Base-by-base conservation (phyloP, 2,113 vertebrate species). In the Haemorhous mexicanus region DNA sequence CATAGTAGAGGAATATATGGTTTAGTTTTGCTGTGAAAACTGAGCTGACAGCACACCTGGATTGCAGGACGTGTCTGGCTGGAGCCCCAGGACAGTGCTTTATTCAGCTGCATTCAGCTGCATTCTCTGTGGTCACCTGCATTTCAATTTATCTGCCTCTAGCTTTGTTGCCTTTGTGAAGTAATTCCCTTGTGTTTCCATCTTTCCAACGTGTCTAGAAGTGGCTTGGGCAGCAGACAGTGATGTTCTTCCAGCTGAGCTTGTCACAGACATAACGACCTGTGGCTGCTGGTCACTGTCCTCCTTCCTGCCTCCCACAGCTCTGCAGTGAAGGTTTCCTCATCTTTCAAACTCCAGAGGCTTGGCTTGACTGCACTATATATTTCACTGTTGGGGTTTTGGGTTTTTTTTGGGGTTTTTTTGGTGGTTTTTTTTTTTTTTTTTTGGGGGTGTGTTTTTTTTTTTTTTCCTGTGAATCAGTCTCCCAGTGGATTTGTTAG, bases 61-160 rank as follows among this genome's bases (percentile, higher is more conserved):
- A 26, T 70, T 87, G 46, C 61, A 49, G 46, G 64, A 4, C 0
- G 0, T 26, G n/a, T 44, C 41, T 66, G 41, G 12, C 7, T 47
- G 12, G 44, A 69, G 41, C 22, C 37, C 17, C 21, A 37, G 3
- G 63, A 49, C 23, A 73, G 59, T 73, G 41, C 21, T 53, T 53
- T 14, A 22, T 53, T 41, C 32, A 76, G 37, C n/a, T 76, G n/a
- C n/a, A 22, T 53, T 41, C 32, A 76, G 37, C n/a, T 76, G 15
- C 33, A 3, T 61, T 58, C 13, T 58, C 37, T 46, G 22, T 21
- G 46, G n/a, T 41, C 46, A n/a, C 44, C 3, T 59, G 32, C 11
- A 26, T 89, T 91, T 63, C n/a, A 24, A 0, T 70, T 17, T 61
- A 8, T 49, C 30, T 37, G 39, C 26, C 26, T 69, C 10, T 23